Conservation (phyloP, 1,140 invertebrate species). For the Caenorhabditis remanei region DNA sequence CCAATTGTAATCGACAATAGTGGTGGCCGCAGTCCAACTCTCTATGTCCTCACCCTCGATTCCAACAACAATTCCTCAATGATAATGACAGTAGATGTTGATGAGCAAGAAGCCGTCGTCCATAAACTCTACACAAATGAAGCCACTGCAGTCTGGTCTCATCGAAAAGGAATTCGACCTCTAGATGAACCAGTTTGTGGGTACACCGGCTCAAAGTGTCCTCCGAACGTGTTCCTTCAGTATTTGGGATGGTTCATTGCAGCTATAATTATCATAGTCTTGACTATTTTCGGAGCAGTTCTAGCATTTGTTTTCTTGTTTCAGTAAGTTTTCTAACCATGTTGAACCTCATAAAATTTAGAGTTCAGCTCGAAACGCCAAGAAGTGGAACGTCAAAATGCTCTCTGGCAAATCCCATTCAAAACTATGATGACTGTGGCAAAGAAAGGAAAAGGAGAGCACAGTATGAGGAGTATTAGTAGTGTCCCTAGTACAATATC, state of each 20-base stretch:
- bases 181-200: slow-evolving; percentile 34
- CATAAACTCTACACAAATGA: slow-evolving; percentile 16
- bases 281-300: background rate
- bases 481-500: slow-evolving; percentile 44
- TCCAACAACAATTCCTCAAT: slow-evolving; percentile 6
- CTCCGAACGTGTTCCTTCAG: slow-evolving; percentile 3
- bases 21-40: slow-evolving; percentile 1
- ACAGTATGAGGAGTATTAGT: slow-evolving; percentile 47
- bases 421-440: slow-evolving; percentile 25
- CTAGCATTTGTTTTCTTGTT: slow-evolving; percentile 21
- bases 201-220: slow-evolving; percentile 31
- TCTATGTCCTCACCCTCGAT: slow-evolving; percentile 19
- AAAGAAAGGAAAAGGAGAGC: slow-evolving; percentile 51
- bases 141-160: slow-evolving; percentile 20
- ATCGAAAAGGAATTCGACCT: slow-evolving; percentile 19
- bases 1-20: background rate
- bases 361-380: slow-evolving; percentile 17
- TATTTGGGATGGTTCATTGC: slow-evolving; percentile 28
- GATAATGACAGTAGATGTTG: slow-evolving; percentile 26
- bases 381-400: slow-evolving; percentile 36
- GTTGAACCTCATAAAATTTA: background rate
- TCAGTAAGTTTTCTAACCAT: slow-evolving; percentile 8
- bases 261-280: background rate
- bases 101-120: background rate
- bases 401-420: slow-evolving; percentile 34